These are phyloP conservation scores for Glyphotaelius pellucidus DNA, from an alignment of 2,888 invertebrate species.

Conservation along the genomic window DNA sequence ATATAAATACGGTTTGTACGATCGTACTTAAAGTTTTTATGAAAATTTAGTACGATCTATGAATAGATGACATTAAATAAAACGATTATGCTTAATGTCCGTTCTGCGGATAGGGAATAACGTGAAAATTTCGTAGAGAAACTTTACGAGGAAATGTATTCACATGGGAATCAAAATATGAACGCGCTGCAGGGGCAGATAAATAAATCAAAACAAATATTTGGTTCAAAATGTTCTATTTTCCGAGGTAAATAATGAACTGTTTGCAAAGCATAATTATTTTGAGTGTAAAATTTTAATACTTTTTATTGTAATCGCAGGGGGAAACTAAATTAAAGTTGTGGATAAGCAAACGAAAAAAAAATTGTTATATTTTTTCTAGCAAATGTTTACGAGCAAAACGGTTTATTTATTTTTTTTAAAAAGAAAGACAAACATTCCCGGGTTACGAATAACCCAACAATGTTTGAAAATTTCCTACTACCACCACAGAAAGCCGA, in stretches of 20 bases:
- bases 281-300: neutral
- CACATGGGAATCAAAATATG: neutral
- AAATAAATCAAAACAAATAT: conserved; percentile 1
- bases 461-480: too few relatives aligned
- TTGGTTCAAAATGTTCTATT: neutral
- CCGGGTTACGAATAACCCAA: too few relatives aligned
- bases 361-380: too few relatives aligned
- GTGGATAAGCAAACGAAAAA: neutral
- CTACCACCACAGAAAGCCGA: too few relatives aligned
- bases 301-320: neutral
- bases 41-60: neutral
- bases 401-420: too few relatives aligned
- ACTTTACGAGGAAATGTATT: neutral
- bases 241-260: neutral
- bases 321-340: neutral
- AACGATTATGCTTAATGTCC: neutral
- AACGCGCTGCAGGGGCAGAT: neutral
- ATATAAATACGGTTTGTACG: neutral
- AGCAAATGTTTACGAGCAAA: too few relatives aligned
- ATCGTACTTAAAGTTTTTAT: neutral
- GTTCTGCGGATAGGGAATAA: neutral
- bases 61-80: neutral
- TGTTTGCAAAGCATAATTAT: neutral
- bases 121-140: neutral
- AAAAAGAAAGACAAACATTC: too few relatives aligned